Conservation (phyloP, 1,140 invertebrate species). For the Nephotettix cincticeps region DNA sequence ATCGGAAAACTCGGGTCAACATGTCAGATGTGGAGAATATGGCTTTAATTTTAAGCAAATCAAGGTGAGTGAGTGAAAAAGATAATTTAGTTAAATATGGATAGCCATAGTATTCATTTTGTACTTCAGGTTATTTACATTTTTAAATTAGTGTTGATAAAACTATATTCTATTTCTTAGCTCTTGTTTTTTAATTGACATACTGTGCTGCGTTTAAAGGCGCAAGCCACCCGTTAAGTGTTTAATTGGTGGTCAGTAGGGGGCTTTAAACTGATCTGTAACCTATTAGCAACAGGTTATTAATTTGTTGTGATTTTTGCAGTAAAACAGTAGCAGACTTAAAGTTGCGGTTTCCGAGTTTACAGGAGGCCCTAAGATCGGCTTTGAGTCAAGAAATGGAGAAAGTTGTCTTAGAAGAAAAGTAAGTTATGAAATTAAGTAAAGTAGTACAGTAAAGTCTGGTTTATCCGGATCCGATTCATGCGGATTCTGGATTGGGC, state of each 20-base stretch:
- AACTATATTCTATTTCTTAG: slow-evolving; percentile 27
- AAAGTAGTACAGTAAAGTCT: no score
- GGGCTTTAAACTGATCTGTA: no score
- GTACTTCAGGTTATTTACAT: neutral
- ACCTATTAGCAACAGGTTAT: no score
- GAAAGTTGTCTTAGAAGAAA: slow-evolving; percentile 89
- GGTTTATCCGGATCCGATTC: no score
- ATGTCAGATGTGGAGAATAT: slow-evolving; percentile 97
- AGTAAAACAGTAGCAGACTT: slow-evolving; percentile 94
- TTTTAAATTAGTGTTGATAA: slow-evolving; percentile 24
- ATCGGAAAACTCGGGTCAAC: slow-evolving; percentile 90
- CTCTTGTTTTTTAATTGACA: no score
- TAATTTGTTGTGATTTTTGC: no score
- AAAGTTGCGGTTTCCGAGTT: slow-evolving; percentile 83
- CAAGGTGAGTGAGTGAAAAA: no score
- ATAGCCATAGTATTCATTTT: neutral
- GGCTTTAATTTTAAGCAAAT: slow-evolving; percentile 85
- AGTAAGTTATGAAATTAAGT: slow-evolving; percentile 59
- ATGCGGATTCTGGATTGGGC: no score
- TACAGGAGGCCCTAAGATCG: slow-evolving; percentile 87
- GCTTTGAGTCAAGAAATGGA: slow-evolving; percentile 92
- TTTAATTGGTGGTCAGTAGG: no score
- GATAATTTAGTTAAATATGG: no score
- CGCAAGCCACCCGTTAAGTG: no score
- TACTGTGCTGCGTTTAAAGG: no score